Evolutionary conservation across 2,888 invertebrate genomes (phyloP).

Genomic region (Octonoba sinensis): DNA sequence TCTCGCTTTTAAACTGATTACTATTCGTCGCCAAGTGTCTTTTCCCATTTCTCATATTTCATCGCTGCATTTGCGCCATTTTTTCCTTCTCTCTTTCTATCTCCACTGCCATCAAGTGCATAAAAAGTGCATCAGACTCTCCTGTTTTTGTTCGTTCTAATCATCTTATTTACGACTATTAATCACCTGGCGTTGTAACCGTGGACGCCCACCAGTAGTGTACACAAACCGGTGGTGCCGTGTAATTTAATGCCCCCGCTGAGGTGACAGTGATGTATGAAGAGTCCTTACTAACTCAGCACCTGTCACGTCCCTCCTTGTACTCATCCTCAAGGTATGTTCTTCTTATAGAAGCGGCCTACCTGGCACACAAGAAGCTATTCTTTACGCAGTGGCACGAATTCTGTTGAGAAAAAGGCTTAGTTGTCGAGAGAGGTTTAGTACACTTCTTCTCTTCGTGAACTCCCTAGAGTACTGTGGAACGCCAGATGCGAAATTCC

Average conservation of each 20-base stretch:
- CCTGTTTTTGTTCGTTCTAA: slow-evolving; percentile 13
- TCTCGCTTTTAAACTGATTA: too few relatives aligned
- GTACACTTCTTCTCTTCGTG: too few relatives aligned
- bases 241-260: slow-evolving; percentile 55
- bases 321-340: slow-evolving; percentile 41
- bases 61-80: not conserved
- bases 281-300: slow-evolving; percentile 52
- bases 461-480: too few relatives aligned
- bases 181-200: slow-evolving; percentile 27
- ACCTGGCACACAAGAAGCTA: slow-evolving; percentile 8
- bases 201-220: slow-evolving; percentile 50
- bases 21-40: slow-evolving; percentile 1
- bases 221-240: slow-evolving; percentile 41
- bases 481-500: too few relatives aligned
- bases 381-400: too few relatives aligned
- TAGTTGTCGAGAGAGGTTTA: too few relatives aligned
- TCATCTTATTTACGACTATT: slow-evolving; percentile 36
- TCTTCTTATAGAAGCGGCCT: slow-evolving; percentile 43
- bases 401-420: too few relatives aligned
- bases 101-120: slow-evolving; percentile 11
- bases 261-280: slow-evolving; percentile 59
- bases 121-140: slow-evolving; percentile 10
- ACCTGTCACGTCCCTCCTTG: slow-evolving; percentile 49
- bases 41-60: not conserved
- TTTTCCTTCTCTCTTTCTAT: not conserved